Conservation (phyloP, 1,140 invertebrate genomes). For the Parasteatoda tepidariorum region DNA sequence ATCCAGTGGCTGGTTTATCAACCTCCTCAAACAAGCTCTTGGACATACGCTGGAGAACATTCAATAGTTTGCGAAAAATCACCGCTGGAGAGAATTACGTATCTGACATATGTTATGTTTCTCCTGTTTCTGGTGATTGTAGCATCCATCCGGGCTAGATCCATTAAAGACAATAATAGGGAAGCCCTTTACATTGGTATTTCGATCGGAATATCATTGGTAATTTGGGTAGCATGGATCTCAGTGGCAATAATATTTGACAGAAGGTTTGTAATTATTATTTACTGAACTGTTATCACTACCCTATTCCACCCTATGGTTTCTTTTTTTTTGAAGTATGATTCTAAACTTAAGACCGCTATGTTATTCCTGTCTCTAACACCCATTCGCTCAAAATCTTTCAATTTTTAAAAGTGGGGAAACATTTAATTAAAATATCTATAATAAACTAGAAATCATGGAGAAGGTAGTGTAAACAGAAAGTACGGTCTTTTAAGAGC, state of each 20-base stretch:
- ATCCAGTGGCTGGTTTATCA: constrained; percentile 66
- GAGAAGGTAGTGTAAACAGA: too few relatives aligned
- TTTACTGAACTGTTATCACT: too few relatives aligned
- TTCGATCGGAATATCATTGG: constrained; percentile 85
- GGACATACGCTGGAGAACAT: neutral
- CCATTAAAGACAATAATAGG: constrained; percentile 90
- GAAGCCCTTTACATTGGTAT: constrained; percentile 91
- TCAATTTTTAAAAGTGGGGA: too few relatives aligned
- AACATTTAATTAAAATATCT: too few relatives aligned
- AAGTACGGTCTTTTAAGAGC: too few relatives aligned
- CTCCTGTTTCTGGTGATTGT: constrained; percentile 86
- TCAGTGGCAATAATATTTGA: constrained; percentile 66
- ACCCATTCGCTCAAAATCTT: too few relatives aligned
- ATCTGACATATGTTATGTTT: constrained; percentile 84
- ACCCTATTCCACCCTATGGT: too few relatives aligned
- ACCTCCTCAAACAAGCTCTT: constrained; percentile 50
- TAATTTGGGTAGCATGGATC: constrained; percentile 87
- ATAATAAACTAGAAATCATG: too few relatives aligned
- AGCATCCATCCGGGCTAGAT: constrained; percentile 78
- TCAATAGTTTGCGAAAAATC: constrained; percentile 46
- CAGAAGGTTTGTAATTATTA: constrained; percentile 1
- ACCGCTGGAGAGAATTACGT: constrained; percentile 76
- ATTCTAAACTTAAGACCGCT: too few relatives aligned
- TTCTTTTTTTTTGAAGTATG: too few relatives aligned
- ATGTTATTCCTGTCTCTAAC: too few relatives aligned